A percentile compares a stretch with the other conserved stretches of the same genome.
Evolutionary conservation across 1,140 invertebrate species (phyloP).

Genomic region (Nomia melanderi): DNA sequence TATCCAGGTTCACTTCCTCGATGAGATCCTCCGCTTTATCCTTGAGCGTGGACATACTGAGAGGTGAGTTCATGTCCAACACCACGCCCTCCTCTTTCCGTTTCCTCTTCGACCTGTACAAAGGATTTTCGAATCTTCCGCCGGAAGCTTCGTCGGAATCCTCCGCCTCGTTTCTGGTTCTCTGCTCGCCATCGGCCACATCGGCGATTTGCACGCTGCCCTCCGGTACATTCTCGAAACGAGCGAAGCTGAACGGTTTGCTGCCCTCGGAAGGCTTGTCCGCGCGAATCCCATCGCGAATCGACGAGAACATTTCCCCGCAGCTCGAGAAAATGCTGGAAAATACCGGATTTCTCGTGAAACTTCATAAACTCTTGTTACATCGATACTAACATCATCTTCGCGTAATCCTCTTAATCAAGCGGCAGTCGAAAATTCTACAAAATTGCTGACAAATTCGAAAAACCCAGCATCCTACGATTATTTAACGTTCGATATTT

Average conservation of each 20-base stretch:
- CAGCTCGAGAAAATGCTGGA: constrained; percentile 65
- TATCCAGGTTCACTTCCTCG: constrained; percentile 67
- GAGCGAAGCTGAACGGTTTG: constrained; percentile 72
- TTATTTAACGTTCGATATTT: no score
- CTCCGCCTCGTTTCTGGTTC: constrained; percentile 29
- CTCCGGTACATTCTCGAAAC: constrained; percentile 76
- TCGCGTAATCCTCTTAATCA: no score
- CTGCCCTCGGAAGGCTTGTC: constrained; percentile 39
- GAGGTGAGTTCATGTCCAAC: constrained; percentile 55
- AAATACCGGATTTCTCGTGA: constrained; percentile 21
- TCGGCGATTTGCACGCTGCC: constrained; percentile 71
- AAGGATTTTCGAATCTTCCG: constrained; percentile 76
- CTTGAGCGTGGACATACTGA: constrained; percentile 66
- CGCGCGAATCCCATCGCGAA: constrained; percentile 48
- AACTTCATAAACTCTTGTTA: background rate
- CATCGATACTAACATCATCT: no score
- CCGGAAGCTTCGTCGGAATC: constrained; percentile 31
- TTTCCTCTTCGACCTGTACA: constrained; percentile 71
- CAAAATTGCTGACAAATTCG: no score
- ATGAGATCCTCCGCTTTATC: constrained; percentile 41
- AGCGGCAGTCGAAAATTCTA: no score
- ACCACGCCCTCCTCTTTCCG: constrained; percentile 48
- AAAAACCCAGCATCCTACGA: no score
- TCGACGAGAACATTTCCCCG: constrained; percentile 60
- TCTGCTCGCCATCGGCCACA: constrained; percentile 59